phyloP scores from a whole-genome alignment of 1,140 invertebrate genomes.

The Leptinotarsa lineolata region DNA sequence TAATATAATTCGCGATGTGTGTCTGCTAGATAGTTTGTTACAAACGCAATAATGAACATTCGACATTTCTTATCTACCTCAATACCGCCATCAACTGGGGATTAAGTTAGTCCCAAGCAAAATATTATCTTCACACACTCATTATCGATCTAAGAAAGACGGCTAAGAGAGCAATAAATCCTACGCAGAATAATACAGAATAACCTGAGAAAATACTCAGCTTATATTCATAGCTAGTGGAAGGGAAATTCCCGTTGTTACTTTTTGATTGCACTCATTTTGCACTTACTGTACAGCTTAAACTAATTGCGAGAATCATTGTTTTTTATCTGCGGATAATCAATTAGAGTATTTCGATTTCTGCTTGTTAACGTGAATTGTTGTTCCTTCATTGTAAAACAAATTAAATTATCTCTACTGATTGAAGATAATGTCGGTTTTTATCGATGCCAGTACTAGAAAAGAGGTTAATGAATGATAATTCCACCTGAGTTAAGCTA shows the following conservation, averaged over 20 bases:
- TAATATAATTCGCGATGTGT: too few relatives aligned
- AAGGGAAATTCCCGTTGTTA: neutral
- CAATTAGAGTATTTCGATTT: slow-evolving; percentile 3
- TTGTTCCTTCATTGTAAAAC: neutral
- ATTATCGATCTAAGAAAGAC: neutral
- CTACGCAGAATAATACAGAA: neutral
- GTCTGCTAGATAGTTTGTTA: too few relatives aligned
- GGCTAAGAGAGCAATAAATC: neutral
- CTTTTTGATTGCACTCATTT: neutral
- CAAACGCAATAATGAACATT: too few relatives aligned
- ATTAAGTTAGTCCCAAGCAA: neutral
- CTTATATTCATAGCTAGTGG: neutral
- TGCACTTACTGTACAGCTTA: neutral
- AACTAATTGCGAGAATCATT: neutral
- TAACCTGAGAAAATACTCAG: neutral
- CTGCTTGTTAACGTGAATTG: neutral
- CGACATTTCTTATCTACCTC: too few relatives aligned
- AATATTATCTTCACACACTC: neutral
- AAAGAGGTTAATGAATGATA: too few relatives aligned
- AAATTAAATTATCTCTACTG: too few relatives aligned
- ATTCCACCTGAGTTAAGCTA: too few relatives aligned
- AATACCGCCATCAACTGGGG: neutral
- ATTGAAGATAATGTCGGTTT: too few relatives aligned
- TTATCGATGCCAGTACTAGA: too few relatives aligned
- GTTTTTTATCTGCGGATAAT: neutral